phyloP scores from a whole-genome alignment of 1,140 invertebrate genomes.

The Bombus confusus region DNA sequence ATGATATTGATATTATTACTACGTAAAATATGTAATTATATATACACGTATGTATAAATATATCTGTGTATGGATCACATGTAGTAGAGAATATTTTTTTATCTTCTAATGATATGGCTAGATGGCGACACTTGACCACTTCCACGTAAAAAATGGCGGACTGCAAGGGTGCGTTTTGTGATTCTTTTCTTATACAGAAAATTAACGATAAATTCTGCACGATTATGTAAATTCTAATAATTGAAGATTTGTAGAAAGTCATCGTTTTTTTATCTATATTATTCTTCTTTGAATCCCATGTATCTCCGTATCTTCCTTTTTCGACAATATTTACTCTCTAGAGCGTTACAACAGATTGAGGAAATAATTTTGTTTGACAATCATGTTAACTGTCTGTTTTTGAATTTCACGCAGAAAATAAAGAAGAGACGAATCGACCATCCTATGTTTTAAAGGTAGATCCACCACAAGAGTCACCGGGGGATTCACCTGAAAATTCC shows the following conservation, averaged over 20 bases:
- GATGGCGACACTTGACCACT: conserved; percentile 57
- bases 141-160: conserved; percentile 81
- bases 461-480: conserved; percentile 72
- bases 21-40: background rate
- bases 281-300: background rate
- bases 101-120: conserved; percentile 10
- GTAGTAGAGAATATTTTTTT: background rate
- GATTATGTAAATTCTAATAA: conserved; percentile 37
- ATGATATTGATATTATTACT: background rate
- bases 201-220: conserved; percentile 36
- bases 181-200: conserved; percentile 60
- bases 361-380: conserved; percentile 37
- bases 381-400: conserved; percentile 60
- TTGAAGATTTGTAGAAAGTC: background rate
- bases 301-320: background rate
- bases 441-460: conserved; percentile 75
- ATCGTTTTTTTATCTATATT: background rate
- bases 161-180: conserved; percentile 80
- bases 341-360: conserved; percentile 13
- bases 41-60: background rate
- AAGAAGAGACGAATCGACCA: conserved; percentile 69
- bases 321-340: conserved; percentile 15
- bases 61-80: background rate
- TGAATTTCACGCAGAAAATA: conserved; percentile 68
- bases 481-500: conserved; percentile 64